Base-by-base conservation (phyloP, 1,140 invertebrate species). In the Drosophila tsacasi region DNA sequence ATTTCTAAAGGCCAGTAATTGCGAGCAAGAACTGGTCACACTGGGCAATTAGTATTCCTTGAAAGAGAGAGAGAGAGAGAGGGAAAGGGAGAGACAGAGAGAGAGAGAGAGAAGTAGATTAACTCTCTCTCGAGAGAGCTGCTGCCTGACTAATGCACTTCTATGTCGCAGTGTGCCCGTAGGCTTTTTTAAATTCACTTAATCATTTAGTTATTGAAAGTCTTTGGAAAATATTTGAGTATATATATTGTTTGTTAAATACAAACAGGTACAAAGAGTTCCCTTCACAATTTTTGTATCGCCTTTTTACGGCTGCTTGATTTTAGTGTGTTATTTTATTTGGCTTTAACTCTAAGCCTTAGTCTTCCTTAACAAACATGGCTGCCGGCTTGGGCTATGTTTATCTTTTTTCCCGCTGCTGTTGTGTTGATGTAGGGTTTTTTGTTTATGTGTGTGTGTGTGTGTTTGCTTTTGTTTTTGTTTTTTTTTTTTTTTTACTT, bases 341-440 rank as follows among this genome's bases (percentile, higher is more conserved):
- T 69, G 66, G 27, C 65, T 69, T 67, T 30, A 54, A 68, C 23
- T 19, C 7, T 19, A 39, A 25, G 32, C 46, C 44, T 6, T 44
- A 23, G 50, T 44, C 37, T 35, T 67, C 5, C 63, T 19, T 19
- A 69, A 40, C 68, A 32, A 57, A 37, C 52, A 49, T 49, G 66
- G 30, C 65, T 15, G 19, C 23, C 40, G 67, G 37, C 23, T 55
- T 55, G 32, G 42, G 25, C 40, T 55, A 40, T 54, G 46, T 63
- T 75, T 75, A 68, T 71, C 67, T 74, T 21, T 40, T 39, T 54
- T 64, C 27, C 49, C 50, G 47, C 40, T 58, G 42, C 30, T 47
- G 32, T 71, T 78, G 21, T 69, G 44, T 76, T 47, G 55, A 61
- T 79, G 32, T 65, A 17, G 59, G 25, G 72, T 42, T 69, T 54